Conservation (phyloP, 2,797 vertebrate genomes). For the Salmo trutta region DNA sequence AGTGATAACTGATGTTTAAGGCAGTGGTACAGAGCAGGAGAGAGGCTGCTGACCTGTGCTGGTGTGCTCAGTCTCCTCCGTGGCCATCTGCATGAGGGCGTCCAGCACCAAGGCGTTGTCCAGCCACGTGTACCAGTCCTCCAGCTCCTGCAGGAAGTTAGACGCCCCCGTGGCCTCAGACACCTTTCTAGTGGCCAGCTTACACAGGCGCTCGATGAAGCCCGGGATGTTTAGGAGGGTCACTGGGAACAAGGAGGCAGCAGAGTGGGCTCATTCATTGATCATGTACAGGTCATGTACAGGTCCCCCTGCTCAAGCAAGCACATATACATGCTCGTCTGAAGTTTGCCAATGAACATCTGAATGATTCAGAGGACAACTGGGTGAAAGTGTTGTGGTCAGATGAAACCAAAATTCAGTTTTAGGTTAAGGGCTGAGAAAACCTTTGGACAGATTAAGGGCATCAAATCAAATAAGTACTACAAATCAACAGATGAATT, state of each 20-base stretch:
- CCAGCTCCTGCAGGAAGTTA: conserved; percentile 93
- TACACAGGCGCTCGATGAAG: conserved; percentile 94
- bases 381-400: too few relatives aligned
- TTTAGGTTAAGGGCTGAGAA: neutral
- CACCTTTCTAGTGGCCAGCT: conserved; percentile 93
- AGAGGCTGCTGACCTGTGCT: conserved; percentile 81
- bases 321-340: too few relatives aligned
- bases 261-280: neutral
- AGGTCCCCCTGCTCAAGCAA: too few relatives aligned
- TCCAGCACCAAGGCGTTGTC: conserved; percentile 96
- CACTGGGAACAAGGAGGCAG: conserved; percentile 66
- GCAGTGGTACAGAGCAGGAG: neutral
- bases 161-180: conserved; percentile 90
- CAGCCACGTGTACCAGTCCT: conserved; percentile 98
- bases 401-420: too few relatives aligned
- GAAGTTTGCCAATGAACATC: too few relatives aligned
- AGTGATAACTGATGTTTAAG: neutral
- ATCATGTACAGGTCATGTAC: too few relatives aligned
- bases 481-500: too few relatives aligned
- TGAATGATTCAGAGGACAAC: too few relatives aligned
- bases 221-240: conserved; percentile 95
- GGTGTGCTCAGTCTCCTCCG: conserved; percentile 92
- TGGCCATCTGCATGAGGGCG: conserved; percentile 94
- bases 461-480: too few relatives aligned
- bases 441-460: neutral